Evolutionary conservation across 1,140 invertebrate genomes (phyloP).

Genomic region (Calephelis nemesis): DNA sequence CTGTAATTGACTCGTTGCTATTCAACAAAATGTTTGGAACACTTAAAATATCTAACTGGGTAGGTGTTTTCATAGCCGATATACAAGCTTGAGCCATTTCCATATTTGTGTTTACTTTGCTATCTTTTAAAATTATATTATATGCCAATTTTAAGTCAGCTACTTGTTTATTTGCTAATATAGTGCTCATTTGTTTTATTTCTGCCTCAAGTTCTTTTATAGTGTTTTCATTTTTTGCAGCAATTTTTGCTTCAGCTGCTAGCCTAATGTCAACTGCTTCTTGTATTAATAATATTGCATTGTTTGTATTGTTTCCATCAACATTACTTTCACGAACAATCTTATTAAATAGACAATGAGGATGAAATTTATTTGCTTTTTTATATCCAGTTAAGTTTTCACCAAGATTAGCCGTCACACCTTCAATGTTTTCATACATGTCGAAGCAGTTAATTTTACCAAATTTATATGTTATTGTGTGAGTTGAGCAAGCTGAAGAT

Average conservation of each 20-base stretch:
- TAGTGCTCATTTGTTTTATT: conserved; percentile 68
- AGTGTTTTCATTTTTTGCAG: conserved; percentile 63
- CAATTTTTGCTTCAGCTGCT: conserved; percentile 61
- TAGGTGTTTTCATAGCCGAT: conserved; percentile 53
- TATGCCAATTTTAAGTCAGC: conserved; percentile 50
- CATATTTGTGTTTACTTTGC: conserved; percentile 49
- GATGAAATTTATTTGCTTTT: conserved; percentile 48
- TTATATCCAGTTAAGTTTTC: conserved; percentile 71
- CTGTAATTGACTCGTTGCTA: conserved; percentile 41
- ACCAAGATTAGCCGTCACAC: conserved; percentile 73
- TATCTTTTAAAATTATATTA: conserved; percentile 54
- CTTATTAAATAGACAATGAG: conserved; percentile 61
- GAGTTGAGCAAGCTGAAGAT: conserved; percentile 72
- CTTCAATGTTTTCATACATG: conserved; percentile 70
- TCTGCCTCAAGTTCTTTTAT: conserved; percentile 68
- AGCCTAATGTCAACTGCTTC: conserved; percentile 66
- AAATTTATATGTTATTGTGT: conserved; percentile 80
- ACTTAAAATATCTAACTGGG: conserved; percentile 52
- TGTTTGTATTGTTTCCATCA: conserved; percentile 54
- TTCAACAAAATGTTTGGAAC: conserved; percentile 49
- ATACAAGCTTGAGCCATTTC: conserved; percentile 68
- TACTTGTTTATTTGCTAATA: conserved; percentile 63
- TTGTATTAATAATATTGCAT: conserved; percentile 66
- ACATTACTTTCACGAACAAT: conserved; percentile 68
- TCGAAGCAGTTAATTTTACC: conserved; percentile 73